Evolutionary conservation across 1,140 invertebrate genomes (phyloP), one percentile per base, ranked within the genome.

Genomic region (Galleria mellonella): DNA sequence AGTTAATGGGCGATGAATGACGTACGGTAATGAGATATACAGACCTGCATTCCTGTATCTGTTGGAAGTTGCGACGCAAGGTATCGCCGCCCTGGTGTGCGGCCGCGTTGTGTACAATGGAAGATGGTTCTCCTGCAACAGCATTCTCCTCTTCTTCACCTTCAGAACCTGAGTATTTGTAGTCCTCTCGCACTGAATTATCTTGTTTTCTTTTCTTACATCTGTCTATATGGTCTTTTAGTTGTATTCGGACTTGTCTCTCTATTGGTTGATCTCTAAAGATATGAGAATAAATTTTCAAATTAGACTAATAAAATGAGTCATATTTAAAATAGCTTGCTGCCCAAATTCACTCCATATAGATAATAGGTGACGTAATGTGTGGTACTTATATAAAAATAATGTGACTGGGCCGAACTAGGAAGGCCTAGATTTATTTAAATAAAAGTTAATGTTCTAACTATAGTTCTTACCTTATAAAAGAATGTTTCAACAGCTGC

Each of bases 191-290:
- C 61, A 94, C 92, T 51, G 75, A 81, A 88, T 95, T 96, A 65
- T 96, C 94, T 72, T 96, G 94, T 88, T 97, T 96, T 74, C 95
- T 91, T 81, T 97, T 97, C 88, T 97, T 97, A 87, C 95, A 97
- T 47, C 98, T 89, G 87, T 99, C 98, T 82, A 99, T 98, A 83
- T 99, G 98, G 85, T 99, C 98, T 87, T 99, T 99, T 14, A 99
- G 92, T 75, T 99, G 97, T 87, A 98, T 99, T 70, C 97, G 90
- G 33, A 98, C 97, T 90, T 99, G 97, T 63, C 97, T 88, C 84
- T 99, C 98, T 45, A 97, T 98, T 0, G 98, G 97, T 86, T 99
- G 97, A 88, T 99, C 98, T 71, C 89, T 90, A 59, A 28, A 35
- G 14, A 14, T 37, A 37, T n/a, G 2, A 37, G n/a, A n/a, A n/a